Evolutionary conservation across 2,113 vertebrate species (phyloP), one percentile per base, ranked within the genome.

Genomic region (Alethe diademata): DNA sequence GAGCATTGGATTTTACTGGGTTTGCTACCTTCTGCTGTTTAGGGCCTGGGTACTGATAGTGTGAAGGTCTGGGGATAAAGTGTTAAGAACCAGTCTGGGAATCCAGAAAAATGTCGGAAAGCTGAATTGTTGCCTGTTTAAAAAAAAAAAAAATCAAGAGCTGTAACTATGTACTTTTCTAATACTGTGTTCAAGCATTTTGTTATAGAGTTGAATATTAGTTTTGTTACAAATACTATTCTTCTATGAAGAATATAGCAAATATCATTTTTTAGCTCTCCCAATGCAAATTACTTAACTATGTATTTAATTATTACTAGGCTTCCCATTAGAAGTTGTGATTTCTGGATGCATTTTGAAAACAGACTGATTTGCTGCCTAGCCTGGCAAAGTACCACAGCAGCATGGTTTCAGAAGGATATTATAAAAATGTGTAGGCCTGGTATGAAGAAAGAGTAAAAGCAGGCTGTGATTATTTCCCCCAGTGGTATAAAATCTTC

Each of bases 121-220:
- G 92, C 42, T 65, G 92, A 94, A 78, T 47, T 80, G 45, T 88
- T 85, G 58, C 88, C 70, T 93, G 56, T 81, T 86, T 43, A 31
- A 78, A 90, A 84, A 93, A 86, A 94, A 83, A 78, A 78, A 87
- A 40, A 60, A 90, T 89, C 64, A 92, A 35, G n/a, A 96, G 40
- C 60, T 93, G 38, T 81, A 95, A 81, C 69, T 78, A n/a, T 66
- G 20, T 62, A 57, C 92, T 97, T 93, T 94, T 96, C 67, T 96
- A 97, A 86, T 36, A 79, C 53, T 93, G 56, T 97, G 97, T 86
- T 86, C 90, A 82, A 96, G 70, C 22, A 76, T 94, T 96, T 97
- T 96, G 25, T 85, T 95, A 93, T 31, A 5, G 74, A 78, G 70
- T 95, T 74, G 35, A 90, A 70, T 91, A 60, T 57, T 93, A 58